Evolutionary conservation across 2,797 vertebrate species (phyloP).

Genomic region (Helicolenus hilgendorfi): DNA sequence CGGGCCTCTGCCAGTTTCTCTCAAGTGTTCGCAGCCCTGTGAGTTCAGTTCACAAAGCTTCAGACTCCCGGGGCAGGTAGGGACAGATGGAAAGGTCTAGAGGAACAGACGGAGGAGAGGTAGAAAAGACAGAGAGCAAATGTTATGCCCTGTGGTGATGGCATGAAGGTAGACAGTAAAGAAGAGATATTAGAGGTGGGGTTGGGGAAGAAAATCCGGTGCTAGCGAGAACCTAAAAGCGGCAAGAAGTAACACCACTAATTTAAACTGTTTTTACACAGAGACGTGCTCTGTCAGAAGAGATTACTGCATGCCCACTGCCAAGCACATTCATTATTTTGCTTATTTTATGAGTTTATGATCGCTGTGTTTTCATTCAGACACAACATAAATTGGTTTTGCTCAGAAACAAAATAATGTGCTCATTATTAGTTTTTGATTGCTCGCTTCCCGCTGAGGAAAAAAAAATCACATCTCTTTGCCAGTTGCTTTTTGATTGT

Average conservation of each 20-base stretch:
- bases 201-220: constrained; percentile 20
- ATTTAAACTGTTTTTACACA: constrained; percentile 30
- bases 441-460: constrained; percentile 52
- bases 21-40: constrained; percentile 22
- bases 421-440: constrained; percentile 68
- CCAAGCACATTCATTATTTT: constrained; percentile 33
- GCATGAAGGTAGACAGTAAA: constrained; percentile 56
- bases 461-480: constrained; percentile 43
- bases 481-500: constrained; percentile 60
- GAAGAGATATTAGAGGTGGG: constrained; percentile 39
- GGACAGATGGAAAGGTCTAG: constrained; percentile 65
- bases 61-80: constrained; percentile 46
- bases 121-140: constrained; percentile 59
- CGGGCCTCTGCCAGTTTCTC: constrained; percentile 16
- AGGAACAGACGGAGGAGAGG: constrained; percentile 54
- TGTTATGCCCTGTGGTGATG: constrained; percentile 55
- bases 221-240: background rate
- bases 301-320: background rate
- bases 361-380: constrained; percentile 53
- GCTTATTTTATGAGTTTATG: constrained; percentile 40
- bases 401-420: constrained; percentile 51
- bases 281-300: background rate
- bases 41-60: constrained; percentile 20
- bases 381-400: constrained; percentile 60
- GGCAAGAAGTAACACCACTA: background rate